Base-by-base conservation (phyloP, 2,888 invertebrate genomes). In the Ceraclea dissimilis region DNA sequence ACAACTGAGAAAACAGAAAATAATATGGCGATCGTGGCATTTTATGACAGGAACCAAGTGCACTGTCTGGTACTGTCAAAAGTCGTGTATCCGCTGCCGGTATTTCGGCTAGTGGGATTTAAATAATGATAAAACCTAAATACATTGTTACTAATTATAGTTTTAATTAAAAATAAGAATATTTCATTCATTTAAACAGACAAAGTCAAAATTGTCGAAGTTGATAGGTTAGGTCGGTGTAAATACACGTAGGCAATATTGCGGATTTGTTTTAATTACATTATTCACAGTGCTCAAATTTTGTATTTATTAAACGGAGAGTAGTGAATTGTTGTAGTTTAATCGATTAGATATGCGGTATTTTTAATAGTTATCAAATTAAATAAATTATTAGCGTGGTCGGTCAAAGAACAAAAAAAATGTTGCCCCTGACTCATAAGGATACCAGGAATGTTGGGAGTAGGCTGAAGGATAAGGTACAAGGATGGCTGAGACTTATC, bases 401-500 rank as follows among this genome's bases (percentile, higher is more conserved):
- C 4, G 13, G 16, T 39, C 2, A n/a, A 26, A 26, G 26, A 26
- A 6, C 26, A 26, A 26, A n/a, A n/a, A n/a, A n/a, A 66, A 88
- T 91, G 86, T 78, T 91, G 72, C 90, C 90, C 61, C 71, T 88
- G 62, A 84, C 83, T 60, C 85, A 87, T 70, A 88, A 86, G 70
- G 90, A 90, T 70, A 81, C 82, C 65, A 79, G 79, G 68, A 85
- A 78, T 67, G 78, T 79, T 63, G 78, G 75, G 52, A 83, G 74
- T 66, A 80, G 85, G 60, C 74, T 90, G 57, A 84, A 83, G 66
- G 90, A 91, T 67, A 87, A 86, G 69, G 66, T 90, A 13, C 78
- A 82, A 66, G 85, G 85, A 66, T 90, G 87, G 87, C 80, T 86
- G 63, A 80, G 95, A 66, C 76, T 95, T 59, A 93, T 96, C 67